Evolutionary conservation across 35 echinoderm and acorn worm species (phyloP), one percentile per base, ranked within the genome.

Genomic region (Ptychodera flava): DNA sequence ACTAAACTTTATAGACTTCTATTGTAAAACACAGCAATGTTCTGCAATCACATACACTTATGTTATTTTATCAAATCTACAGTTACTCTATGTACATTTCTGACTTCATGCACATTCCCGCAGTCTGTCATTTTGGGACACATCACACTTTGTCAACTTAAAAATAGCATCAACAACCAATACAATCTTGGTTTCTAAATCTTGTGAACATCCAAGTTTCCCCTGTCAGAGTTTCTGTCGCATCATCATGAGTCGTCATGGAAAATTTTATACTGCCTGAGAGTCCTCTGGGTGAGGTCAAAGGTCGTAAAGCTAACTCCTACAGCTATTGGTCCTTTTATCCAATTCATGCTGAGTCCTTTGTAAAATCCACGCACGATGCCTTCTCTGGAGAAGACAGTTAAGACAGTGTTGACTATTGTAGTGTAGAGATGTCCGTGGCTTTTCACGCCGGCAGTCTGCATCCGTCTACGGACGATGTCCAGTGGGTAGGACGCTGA

Each of bases 271-370:
- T 64, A 64, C 45, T 64, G 45, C 45, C 45, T 64, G 45, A 64
- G 45, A 64, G 45, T 64, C 22, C 45, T 64, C 22, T 64, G 45
- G 30, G 96, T 91, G 32, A 99, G 82, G 36, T 99, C 96, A 79
- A 89, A 99, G 15, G 91, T 85, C 16, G 96, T 99, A 83, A 99
- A 99, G 84, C 96, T 99, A 34, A 99, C 92, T 12, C 96, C 96
- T 14, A 99, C 96, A 0, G 96, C 92, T 31, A 99, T 92, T 30
- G 96, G 96, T 28, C 96, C 96, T 82, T 99, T 99, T 29, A 99
- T 86, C 96, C 96, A 99, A 90, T 99, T 99, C 92, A 99, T 94
- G 78, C 92, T 94, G 28, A 99, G 88, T 28, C 96, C 95, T 86
- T 99, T 99, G 85, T 99, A 99, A 22, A 99, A 79, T 27, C 96